Evolutionary conservation across 64 coral and sea anemone species (phyloP).

Genomic region (Porites australiensis): DNA sequence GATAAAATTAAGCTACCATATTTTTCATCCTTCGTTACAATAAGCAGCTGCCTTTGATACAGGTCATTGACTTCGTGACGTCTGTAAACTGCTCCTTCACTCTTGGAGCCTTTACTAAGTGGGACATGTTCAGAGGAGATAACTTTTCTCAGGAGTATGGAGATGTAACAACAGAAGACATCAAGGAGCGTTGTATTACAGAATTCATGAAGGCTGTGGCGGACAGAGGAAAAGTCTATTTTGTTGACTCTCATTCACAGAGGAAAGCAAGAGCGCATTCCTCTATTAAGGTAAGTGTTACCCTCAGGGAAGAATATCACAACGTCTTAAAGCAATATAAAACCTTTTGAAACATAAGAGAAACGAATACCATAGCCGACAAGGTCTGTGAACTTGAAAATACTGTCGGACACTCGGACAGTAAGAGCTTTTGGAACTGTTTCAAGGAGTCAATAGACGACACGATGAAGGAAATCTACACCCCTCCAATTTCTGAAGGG

Average conservation of each 20-base stretch:
- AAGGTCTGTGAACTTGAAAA: too few relatives aligned
- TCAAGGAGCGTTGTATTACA: background rate
- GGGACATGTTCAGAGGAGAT: conserved; percentile 14
- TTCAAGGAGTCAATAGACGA: too few relatives aligned
- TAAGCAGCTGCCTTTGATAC: background rate
- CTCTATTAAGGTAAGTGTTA: background rate
- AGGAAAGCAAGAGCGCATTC: background rate
- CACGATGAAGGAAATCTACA: too few relatives aligned
- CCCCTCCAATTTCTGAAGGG: too few relatives aligned
- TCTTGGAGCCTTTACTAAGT: conserved; percentile 10
- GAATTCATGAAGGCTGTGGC: conserved; percentile 28
- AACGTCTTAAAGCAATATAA: too few relatives aligned
- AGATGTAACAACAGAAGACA: background rate
- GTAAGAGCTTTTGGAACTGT: too few relatives aligned
- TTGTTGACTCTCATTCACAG: conserved; percentile 12
- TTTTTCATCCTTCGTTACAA: too few relatives aligned
- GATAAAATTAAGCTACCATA: too few relatives aligned
- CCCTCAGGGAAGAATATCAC: too few relatives aligned
- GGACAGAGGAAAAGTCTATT: conserved; percentile 17
- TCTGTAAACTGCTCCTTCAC: conserved; percentile 17
- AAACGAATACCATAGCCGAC: too few relatives aligned
- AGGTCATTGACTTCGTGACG: conserved; percentile 21
- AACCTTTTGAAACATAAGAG: too few relatives aligned
- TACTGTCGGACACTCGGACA: too few relatives aligned
- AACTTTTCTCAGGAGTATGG: conserved; percentile 1